These are phyloP conservation scores for Poliocrania exsul DNA, from an alignment of 2,797 vertebrate genomes.

Conservation along the genomic window DNA sequence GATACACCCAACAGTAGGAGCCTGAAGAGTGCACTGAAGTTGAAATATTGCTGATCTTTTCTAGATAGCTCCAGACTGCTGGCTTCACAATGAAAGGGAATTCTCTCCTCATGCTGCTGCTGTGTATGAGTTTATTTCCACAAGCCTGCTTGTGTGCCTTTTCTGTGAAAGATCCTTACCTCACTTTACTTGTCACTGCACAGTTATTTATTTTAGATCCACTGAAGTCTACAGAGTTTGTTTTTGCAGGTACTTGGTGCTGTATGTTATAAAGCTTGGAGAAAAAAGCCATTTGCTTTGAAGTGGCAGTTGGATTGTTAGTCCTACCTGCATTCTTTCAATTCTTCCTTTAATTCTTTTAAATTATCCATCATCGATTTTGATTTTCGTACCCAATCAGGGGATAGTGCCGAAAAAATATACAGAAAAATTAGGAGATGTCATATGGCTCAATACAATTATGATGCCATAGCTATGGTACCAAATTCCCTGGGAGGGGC, in stretches of 20 bases:
- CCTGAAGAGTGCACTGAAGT: background rate
- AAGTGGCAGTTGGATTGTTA: background rate
- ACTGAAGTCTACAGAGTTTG: background rate
- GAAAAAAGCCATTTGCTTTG: background rate
- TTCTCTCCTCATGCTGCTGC: background rate
- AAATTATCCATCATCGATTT: background rate
- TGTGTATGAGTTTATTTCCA: background rate
- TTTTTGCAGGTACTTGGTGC: background rate
- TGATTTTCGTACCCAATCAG: background rate
- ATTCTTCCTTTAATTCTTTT: background rate
- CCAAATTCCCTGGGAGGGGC: background rate
- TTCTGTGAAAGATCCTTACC: background rate
- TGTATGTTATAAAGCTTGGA: background rate
- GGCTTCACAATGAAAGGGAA: background rate
- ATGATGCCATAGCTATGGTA: background rate
- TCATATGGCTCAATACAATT: accelerated
- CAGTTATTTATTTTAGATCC: background rate
- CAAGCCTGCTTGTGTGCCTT: background rate
- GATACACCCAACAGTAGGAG: background rate
- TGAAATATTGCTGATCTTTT: background rate
- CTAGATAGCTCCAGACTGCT: background rate
- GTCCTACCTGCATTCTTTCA: background rate
- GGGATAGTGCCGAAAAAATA: background rate
- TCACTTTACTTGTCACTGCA: background rate
- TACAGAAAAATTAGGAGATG: background rate